Evolutionary conservation across 2,888 invertebrate species (phyloP).

Genomic region (Drosophila parthenogenetica): DNA sequence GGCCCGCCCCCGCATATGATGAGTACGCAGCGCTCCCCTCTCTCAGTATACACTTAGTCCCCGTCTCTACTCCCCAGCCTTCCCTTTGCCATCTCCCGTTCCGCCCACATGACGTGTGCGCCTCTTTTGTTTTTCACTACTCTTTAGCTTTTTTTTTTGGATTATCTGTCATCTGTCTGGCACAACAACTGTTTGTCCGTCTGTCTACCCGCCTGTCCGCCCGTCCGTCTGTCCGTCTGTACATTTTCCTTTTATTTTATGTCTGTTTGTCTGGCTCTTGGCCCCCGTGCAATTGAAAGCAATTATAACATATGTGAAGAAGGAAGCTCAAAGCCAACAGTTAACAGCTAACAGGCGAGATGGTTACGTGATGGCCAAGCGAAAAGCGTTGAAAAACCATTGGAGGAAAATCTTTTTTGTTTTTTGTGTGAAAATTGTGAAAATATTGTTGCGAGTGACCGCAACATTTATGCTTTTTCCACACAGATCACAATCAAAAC

Average conservation of each 20-base stretch:
- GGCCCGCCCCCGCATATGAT: constrained; percentile 38
- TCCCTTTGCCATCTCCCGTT: neutral
- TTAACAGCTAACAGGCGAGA: constrained; percentile 17
- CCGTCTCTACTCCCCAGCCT: neutral
- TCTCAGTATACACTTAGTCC: too few species aligned
- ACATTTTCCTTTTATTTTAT: constrained; percentile 31
- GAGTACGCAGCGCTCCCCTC: constrained; percentile 19
- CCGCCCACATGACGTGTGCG: constrained; percentile 50
- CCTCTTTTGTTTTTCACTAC: constrained; percentile 20
- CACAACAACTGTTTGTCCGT: constrained; percentile 53
- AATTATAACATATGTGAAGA: constrained; percentile 69
- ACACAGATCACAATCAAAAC: constrained; percentile 55
- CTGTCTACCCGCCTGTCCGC: constrained; percentile 26
- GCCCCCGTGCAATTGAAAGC: constrained; percentile 69
- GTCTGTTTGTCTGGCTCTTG: constrained; percentile 56
- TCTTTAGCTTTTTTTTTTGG: constrained; percentile 26
- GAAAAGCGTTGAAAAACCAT: constrained; percentile 34
- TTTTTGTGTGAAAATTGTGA: constrained; percentile 36
- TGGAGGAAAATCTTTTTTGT: constrained; percentile 19
- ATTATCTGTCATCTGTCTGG: constrained; percentile 73
- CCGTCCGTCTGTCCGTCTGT: constrained; percentile 31
- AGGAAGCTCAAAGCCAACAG: constrained; percentile 42
- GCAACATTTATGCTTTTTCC: constrained; percentile 51
- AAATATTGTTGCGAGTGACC: constrained; percentile 32
- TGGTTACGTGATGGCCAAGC: constrained; percentile 50